Evolutionary conservation across 2,797 vertebrate species (phyloP).

Genomic region (Corythornis leucogaster): DNA sequence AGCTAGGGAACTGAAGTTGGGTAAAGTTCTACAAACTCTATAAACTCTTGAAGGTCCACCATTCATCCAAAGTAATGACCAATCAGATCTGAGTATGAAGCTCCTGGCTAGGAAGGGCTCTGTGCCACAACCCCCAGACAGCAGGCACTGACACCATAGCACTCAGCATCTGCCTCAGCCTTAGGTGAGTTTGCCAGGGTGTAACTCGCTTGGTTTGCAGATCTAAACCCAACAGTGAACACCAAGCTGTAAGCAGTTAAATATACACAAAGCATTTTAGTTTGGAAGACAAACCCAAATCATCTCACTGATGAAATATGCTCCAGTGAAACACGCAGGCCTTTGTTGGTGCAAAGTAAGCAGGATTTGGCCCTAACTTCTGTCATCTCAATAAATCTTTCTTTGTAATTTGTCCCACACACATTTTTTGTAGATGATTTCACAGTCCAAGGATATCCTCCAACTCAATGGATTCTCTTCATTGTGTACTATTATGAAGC

Average conservation of each 20-base stretch:
- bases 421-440: not conserved
- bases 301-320: not conserved
- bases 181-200: not conserved
- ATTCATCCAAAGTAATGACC: not conserved
- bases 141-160: not conserved
- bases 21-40: not conserved
- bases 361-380: not conserved
- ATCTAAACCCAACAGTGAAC: not conserved
- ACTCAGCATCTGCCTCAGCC: not conserved
- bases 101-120: not conserved
- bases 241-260: not conserved
- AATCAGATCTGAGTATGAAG: not conserved
- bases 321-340: not conserved
- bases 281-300: not conserved
- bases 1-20: not conserved
- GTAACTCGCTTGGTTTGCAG: not conserved
- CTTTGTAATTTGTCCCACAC: not conserved
- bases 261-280: not conserved
- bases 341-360: not conserved
- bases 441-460: not conserved
- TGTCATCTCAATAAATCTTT: not conserved
- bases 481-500: not conserved
- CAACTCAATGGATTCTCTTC: not conserved
- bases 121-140: not conserved
- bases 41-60: not conserved